Conservation (phyloP, 2,888 invertebrate genomes). For the Phorcus lineatus region DNA sequence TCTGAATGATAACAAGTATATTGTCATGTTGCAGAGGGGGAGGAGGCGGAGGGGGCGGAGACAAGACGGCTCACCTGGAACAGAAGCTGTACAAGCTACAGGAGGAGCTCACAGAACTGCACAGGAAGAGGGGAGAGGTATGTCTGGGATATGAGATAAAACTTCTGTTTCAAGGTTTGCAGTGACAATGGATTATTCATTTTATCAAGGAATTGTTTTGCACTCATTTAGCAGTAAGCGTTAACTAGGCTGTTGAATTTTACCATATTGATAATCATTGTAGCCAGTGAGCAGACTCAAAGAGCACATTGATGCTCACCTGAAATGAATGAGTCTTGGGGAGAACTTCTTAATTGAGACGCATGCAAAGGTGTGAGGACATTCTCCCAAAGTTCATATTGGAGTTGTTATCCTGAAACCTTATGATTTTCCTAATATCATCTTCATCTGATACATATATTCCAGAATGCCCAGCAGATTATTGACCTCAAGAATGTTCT, state of each 20-base stretch:
- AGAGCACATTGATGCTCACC: no score
- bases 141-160: neutral
- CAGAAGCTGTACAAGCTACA: slow-evolving; percentile 90
- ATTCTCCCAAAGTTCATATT: no score
- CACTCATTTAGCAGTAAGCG: neutral
- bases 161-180: neutral
- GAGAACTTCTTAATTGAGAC: no score
- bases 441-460: neutral
- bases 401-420: no score
- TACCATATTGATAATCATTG: neutral
- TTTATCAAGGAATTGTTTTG: no score
- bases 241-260: neutral
- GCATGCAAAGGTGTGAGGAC: no score
- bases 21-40: neutral
- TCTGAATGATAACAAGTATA: no score
- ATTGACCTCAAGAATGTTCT: slow-evolving; percentile 90
- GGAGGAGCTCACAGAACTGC: slow-evolving; percentile 93
- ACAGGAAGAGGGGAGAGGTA: slow-evolving; percentile 88
- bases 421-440: no score
- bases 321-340: no score
- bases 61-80: slow-evolving; percentile 79
- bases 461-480: slow-evolving; percentile 89
- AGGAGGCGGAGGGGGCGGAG: slow-evolving; percentile 53
- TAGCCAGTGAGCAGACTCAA: no score
- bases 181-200: no score